Base-by-base conservation (phyloP, 2,797 vertebrate genomes). In the Crotalus adamanteus region DNA sequence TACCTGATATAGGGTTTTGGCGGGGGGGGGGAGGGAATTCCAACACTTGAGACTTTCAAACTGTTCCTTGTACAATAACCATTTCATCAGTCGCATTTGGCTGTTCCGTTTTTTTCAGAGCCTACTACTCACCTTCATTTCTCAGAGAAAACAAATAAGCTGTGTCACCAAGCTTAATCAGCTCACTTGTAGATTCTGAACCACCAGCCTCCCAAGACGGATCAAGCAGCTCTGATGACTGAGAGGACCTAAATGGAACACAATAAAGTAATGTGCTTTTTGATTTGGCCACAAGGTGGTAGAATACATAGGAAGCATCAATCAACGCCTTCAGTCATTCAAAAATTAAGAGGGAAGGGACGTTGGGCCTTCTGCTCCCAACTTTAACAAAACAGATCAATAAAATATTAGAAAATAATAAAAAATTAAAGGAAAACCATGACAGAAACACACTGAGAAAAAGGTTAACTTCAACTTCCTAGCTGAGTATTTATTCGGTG, bases 111-210 rank as follows among this genome's bases (percentile, higher is more conserved):
- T 2, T 55, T 61, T 63, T 6, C 37, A 42, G 26, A 73, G 9
- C 65, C 60, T 94, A 97, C 98, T 97, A 97, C 98, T 97, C 92
- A 99, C 99, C 98, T 96, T 97, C 97, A 93, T 95, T 97, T 97
- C 98, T 98, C 90, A 96, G 97, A 73, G 97, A 97, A 95, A 98
- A 98, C 0, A 98, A 98, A 37, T 98, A 97, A 25, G 98, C 98
- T 0, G 98, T 98, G 63, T 98, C 98, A 92, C 98, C 98, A 88
- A 99, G 98, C 57, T 97, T 98, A 90, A 99, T 98, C 88, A 98
- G 97, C 93, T 99, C 99, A 91, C 97, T 97, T 0, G 98, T 97
- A 61, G 98, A 98, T 93, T 98, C 98, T 2, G 97, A 97, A 87
- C 97, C 98, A 12, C 98, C 98, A 65, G 89, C 93, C 6, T 98